Base-by-base conservation (phyloP, 2,797 vertebrate genomes). In the Poecilia gillii region DNA sequence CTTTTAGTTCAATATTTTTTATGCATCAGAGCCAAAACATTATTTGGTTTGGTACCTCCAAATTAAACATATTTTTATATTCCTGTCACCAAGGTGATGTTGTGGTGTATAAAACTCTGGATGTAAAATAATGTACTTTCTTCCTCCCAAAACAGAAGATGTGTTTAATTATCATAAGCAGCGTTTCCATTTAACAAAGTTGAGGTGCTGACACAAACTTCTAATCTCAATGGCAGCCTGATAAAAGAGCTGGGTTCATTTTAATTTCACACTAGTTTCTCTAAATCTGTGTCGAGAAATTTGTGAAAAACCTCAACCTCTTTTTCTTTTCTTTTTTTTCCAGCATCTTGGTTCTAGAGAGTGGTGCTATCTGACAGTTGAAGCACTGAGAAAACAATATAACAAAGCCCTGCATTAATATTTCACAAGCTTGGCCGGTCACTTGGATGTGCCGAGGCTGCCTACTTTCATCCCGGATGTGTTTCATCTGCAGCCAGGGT, bases 401-500 rank as follows among this genome's bases (percentile, higher is more conserved):
- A 66, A 49, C 81, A 81, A 89, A 53, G 57, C 73, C 49, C 62
- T 68, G 81, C 83, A 84, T 81, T 82, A 81, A 85, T 84, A 81
- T 51, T 76, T 86, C 76, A 77, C 64, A 79, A 64, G 82, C 81
- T 75, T 68, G 84, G 84, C 73, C 53, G 75, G 80, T 85, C 85
- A 81, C 78, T 74, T 88, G 51, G 1, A 74, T 84, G 80, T 78
- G 88, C 84, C 87, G 78, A 89, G 73, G 77, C 83, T 81, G 82
- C 72, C 85, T 75, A 82, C 87, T 87, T 89, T 90, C 85, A 92
- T 84, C 88, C 78, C 79, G 88, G 80, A 82, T 59, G 23, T 33
- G 91, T 92, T 94, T 95, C 77, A 94, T 94, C 91, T 80, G 82
- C 81, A 88, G 93, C 93, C 94, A 95, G 89, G 76, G 89, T 82